Conservation (phyloP, 2,113 vertebrate species). For the Hyaena hyaena region DNA sequence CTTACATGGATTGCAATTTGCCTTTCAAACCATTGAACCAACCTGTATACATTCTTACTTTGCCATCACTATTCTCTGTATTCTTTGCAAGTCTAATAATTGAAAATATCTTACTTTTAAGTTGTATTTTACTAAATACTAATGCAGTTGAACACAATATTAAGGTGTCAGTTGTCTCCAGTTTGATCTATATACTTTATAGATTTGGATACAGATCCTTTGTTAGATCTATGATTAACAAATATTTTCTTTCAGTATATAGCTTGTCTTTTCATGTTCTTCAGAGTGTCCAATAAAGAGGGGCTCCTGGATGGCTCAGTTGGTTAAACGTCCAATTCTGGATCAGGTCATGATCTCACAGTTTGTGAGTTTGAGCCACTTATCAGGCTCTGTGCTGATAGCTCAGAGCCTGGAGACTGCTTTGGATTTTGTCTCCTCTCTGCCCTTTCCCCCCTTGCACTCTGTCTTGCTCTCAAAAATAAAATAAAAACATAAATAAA, state of each 20-base stretch:
- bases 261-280: constrained; percentile 6
- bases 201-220: not conserved
- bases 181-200: not conserved
- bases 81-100: constrained; percentile 14
- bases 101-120: not conserved
- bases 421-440: too few species aligned
- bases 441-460: too few species aligned
- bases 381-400: too few species aligned
- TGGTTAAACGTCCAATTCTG: too few species aligned
- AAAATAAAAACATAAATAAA: too few species aligned
- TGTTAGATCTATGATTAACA: not conserved
- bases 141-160: not conserved
- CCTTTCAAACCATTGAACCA: not conserved
- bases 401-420: too few species aligned
- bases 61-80: not conserved
- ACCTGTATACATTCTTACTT: not conserved
- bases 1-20: not conserved
- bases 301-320: too few species aligned
- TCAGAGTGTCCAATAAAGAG: not conserved
- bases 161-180: not conserved
- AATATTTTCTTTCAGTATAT: not conserved
- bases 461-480: too few species aligned
- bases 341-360: too few species aligned
- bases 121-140: constrained; percentile 35
- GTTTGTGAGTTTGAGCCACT: too few species aligned